Evolutionary conservation across 2,888 invertebrate species (phyloP), one percentile per base, ranked within the genome.

Genomic region (Abrostola triplasia): DNA sequence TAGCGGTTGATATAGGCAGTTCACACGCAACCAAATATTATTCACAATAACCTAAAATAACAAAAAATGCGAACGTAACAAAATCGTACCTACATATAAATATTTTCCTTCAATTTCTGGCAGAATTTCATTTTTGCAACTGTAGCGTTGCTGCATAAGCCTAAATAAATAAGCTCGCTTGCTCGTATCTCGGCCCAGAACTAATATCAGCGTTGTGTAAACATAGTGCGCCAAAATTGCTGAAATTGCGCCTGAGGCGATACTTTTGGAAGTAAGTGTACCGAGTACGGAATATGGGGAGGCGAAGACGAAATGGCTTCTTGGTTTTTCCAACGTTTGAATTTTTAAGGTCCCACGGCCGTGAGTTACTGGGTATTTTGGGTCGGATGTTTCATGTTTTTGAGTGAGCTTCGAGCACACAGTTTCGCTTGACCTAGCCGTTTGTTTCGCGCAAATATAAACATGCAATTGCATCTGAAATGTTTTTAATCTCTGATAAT

Each of bases 121-220:
- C 64, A 55, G 64, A 80, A 70, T 66, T 73, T 79, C 69, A 83
- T 80, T 81, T 81, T 83, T 83, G 70, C 69, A 70, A 64, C 70
- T 70, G 70, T 73, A 70, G 61, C 52, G 59, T 59, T 73, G 64
- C 73, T 73, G 74, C 77, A 73, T 77, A 82, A 74, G 74, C 76
- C 77, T 81, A 82, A 83, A 85, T 82, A 86, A 86, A 86, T 85
- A 87, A 80, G 65, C 76, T 77, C 71, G 63, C 70, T 67, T 68
- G 64, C 74, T 74, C 69, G 74, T 75, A 79, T 81, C 81, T 80
- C 79, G 83, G 75, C 80, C 80, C 79, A 81, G 80, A 87, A 86
- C 87, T 88, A 88, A 89, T 89, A 89, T 87, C 85, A 82, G 77
- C 73, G 77, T 79, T 82, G 80, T 79, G 82, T 81, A 87, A 85